These are phyloP conservation scores for Labeo calbasu DNA, from an alignment of 2,797 vertebrate genomes.

Conservation along the genomic window DNA sequence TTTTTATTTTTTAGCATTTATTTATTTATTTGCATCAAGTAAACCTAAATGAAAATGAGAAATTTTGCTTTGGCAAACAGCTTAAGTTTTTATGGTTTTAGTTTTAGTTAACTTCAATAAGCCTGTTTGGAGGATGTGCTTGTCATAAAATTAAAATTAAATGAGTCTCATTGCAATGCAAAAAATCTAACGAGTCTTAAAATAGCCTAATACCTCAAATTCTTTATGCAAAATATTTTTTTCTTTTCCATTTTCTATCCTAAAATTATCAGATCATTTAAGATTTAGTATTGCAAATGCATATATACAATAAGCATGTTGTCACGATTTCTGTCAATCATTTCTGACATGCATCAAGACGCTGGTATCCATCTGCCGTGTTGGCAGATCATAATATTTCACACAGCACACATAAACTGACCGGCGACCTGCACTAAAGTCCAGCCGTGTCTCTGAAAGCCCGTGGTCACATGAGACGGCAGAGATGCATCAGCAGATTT, in stretches of 20 bases:
- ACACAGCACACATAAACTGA: background rate
- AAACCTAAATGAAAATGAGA: background rate
- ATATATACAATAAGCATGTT: no score
- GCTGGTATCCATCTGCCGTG: background rate
- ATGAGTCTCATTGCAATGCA: background rate
- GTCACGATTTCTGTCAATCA: background rate
- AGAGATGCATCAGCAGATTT: conserved; percentile 4
- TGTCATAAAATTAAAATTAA: background rate
- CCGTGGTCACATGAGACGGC: background rate
- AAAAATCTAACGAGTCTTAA: background rate
- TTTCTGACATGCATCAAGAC: background rate
- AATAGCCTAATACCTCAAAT: background rate
- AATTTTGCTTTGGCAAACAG: no score
- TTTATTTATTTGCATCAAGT: background rate
- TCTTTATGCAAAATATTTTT: background rate
- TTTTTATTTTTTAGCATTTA: no score
- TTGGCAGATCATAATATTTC: background rate
- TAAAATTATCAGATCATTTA: background rate
- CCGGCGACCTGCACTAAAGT: background rate
- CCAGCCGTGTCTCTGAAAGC: background rate
- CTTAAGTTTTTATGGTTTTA: background rate
- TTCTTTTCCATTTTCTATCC: background rate
- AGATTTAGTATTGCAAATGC: background rate
- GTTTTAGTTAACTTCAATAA: background rate
- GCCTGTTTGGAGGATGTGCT: background rate